A percentile compares a stretch with the other conserved stretches of the same genome.
Evolutionary conservation across 2,888 invertebrate species (phyloP).

Genomic region (Drosophila differens): DNA sequence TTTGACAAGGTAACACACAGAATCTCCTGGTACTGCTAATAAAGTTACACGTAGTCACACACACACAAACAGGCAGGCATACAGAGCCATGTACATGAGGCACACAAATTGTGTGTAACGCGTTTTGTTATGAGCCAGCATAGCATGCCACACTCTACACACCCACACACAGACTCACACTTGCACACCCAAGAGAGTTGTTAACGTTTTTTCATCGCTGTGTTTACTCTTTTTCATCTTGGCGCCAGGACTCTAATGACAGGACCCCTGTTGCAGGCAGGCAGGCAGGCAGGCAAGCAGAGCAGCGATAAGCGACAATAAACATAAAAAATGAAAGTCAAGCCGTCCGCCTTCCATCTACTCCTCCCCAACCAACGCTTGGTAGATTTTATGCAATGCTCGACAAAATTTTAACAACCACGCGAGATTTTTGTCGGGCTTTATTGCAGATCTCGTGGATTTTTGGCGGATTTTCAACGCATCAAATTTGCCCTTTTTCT

Average conservation of each 20-base stretch:
- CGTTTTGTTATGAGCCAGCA: slow-evolving; percentile 57
- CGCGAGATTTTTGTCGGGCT: slow-evolving; percentile 64
- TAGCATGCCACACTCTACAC: slow-evolving; percentile 13
- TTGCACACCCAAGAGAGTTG: slow-evolving; percentile 76
- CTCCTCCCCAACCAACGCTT: neutral
- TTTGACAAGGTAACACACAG: slow-evolving; percentile 76
- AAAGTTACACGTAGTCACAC: slow-evolving; percentile 61
- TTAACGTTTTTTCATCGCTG: slow-evolving; percentile 77
- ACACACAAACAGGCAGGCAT: slow-evolving; percentile 13
- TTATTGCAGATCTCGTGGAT: slow-evolving; percentile 58
- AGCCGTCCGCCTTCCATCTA: slow-evolving; percentile 20
- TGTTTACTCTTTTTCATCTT: slow-evolving; percentile 81
- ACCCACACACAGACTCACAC: neutral
- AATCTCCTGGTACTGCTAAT: slow-evolving; percentile 60
- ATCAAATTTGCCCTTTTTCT: slow-evolving; percentile 31
- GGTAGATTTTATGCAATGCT: slow-evolving; percentile 50
- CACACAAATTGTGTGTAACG: slow-evolving; percentile 67
- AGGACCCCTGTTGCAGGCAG: slow-evolving; percentile 51
- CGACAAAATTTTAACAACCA: slow-evolving; percentile 67
- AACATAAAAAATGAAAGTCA: slow-evolving; percentile 77
- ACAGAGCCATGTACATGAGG: neutral
- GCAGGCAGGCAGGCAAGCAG: slow-evolving; percentile 12
- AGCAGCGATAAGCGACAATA: slow-evolving; percentile 74
- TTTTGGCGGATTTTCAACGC: slow-evolving; percentile 63
- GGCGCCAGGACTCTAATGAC: slow-evolving; percentile 72